Evolutionary conservation across 2,113 vertebrate genomes (phyloP), one percentile per base, ranked within the genome.

Genomic region (Leptobrachium leishanense): DNA sequence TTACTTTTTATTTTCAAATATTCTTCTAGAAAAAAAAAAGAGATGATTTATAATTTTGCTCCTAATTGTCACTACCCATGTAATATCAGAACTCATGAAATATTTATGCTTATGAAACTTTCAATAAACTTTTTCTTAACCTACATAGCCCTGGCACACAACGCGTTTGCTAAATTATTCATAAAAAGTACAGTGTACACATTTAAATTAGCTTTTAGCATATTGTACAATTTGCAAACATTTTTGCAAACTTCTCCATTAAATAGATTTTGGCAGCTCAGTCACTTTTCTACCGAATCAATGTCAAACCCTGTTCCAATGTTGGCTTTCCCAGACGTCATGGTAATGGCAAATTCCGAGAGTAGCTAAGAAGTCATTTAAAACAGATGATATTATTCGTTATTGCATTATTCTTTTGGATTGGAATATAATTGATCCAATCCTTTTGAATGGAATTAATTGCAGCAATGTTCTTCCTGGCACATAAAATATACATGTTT

Each of bases 181-280:
- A 77, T 71, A 77, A 46, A 77, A 70, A 70, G 76, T 77, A 70
- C 76, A 70, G 53, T 70, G 76, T 77, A 77, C 68, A 77, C 76
- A 77, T 77, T 77, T 77, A 77, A 77, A 70, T 77, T 39, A 70
- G 54, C 68, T 69, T 77, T 77, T 70, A 77, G 76, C 76, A 77
- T 77, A 77, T 77, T 70, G 67, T 70, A 63, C 76, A 77, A 77
- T 77, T 77, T 77, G 76, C 76, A 69, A 77, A 77, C 76, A 77
- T 77, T 71, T 68, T 63, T 55, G 68, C 76, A 70, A 77, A 77
- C 76, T 77, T 77, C 76, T 77, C 57, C 42, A 63, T 41, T 46
- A 62, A 77, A 77, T 77, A 70, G 67, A 63, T 12, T 44, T 77
- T 77, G 76, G 76, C 76, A 77, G 67, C 67, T 70, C 70, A 54